Evolutionary conservation across 2,113 vertebrate genomes (phyloP), one percentile per base, ranked within the genome.

Genomic region (Falcunculus frontatus): DNA sequence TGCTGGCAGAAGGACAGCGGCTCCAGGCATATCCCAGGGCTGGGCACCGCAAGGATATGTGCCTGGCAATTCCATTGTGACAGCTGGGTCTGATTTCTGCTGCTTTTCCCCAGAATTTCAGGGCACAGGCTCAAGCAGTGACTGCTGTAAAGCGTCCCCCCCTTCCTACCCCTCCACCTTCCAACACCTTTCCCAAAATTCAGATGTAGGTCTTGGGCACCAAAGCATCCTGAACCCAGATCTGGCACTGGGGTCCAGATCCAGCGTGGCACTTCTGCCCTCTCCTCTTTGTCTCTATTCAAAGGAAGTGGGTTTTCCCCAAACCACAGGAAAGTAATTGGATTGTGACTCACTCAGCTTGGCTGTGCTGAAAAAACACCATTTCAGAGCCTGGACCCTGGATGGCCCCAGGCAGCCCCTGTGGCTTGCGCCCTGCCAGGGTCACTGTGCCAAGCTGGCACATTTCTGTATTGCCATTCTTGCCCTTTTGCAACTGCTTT

Each of bases 41-140:
- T 60, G 46, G 20, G n/a, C 26, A 13, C 13, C 0, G 0, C 11
- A 10, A 30, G 20, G 26, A 3, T 65, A 3, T 5, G 22, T 9
- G 41, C 18, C 55, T 69, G 78, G n/a, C 44, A 30, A 9, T 64
- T 23, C 32, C 37, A 1, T 4, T 75, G 39, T 1, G 22, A 20
- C 50, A 80, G 46, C 52, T 37, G 42, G 14, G 35, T 74, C 30
- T 1, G 16, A 15, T 44, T 83, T 41, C 39, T 80, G 55, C 22
- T 30, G n/a, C 32, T 81, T 41, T 23, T 3, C 10, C 29, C 13
- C 7, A 12, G 29, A 1, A 52, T 80, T 70, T 63, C 72, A 56
- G 75, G 50, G 63, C 13, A 8, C 50, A 44, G 64, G 21, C 55
- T 75, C 1, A 10, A 69, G 30, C 23, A 8, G 30, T 42, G 37